A percentile compares a stretch with the other conserved stretches of the same genome.
phyloP scores from a whole-genome alignment of 2,113 vertebrate species.

The Otis tarda region DNA sequence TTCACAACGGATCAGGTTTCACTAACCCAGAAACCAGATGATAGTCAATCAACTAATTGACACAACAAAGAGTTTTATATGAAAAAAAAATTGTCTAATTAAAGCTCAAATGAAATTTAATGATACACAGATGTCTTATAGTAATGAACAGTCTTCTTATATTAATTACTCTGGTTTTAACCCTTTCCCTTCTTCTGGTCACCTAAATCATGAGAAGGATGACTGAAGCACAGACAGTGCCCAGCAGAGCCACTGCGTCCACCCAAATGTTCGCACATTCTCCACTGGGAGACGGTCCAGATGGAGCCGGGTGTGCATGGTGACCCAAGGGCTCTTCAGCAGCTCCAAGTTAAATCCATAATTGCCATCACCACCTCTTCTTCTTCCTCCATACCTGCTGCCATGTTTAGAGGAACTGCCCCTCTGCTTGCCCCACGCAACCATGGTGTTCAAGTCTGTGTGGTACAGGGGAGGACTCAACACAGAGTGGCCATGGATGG shows the following conservation, averaged over 20 bases:
- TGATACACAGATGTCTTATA: constrained; percentile 72
- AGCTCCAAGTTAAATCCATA: accelerated
- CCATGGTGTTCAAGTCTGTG: neutral
- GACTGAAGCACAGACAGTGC: neutral
- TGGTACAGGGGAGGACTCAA: neutral
- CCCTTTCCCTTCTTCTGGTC: neutral
- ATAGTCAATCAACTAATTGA: constrained; percentile 96
- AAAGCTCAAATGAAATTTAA: constrained; percentile 77
- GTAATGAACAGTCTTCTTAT: constrained; percentile 73
- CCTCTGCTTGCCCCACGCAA: neutral
- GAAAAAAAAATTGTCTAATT: constrained; percentile 76
- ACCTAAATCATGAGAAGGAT: neutral
- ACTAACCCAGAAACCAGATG: constrained; percentile 79
- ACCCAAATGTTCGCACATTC: accelerated
- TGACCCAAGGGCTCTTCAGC: neutral
- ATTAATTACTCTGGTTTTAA: constrained; percentile 71
- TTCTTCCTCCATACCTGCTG: neutral
- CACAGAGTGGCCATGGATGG: neutral
- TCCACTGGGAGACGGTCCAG: neutral
- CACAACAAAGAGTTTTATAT: constrained; percentile 83
- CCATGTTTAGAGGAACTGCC: neutral
- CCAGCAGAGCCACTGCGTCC: neutral
- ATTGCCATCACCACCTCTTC: neutral
- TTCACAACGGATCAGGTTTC: constrained; percentile 87
- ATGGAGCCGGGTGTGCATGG: neutral